Base-by-base conservation (phyloP, 1,140 invertebrate species). In the Stegodyphus mimosarum region DNA sequence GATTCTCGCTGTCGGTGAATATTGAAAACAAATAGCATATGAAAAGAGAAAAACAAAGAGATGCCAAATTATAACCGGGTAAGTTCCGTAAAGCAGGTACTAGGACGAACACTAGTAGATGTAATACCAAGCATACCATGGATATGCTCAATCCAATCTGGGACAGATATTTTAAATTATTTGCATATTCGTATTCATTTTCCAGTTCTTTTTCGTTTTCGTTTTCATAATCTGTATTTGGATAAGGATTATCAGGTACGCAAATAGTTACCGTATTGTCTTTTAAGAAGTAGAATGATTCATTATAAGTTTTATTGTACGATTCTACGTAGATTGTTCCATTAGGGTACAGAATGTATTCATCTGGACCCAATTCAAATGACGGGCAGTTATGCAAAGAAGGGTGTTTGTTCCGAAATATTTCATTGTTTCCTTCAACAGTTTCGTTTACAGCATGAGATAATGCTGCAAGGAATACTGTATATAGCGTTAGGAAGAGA, bases 11-110 rank as follows among this genome's bases (percentile, higher is more conserved):
- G 52, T 90, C 89, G n/a, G 90, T 89, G 4, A 90, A 87, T 51
- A 92, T 89, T 88, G 92, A 92, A 10, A 89, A 88, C 5, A 78
- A 5, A 69, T 78, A 78, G 18, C 63, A 90, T 90, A 51, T 89
- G 89, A n/a, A 89, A 87, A 75, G 92, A 89, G 88, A 92, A 92
- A 33, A 89, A 87, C 10, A 88, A 9, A 92, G 88, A 0, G 91
- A 92, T 1, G 91, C 91, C 60, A 93, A 88, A 88, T 92, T 92
- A 18, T 53, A 84, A 13, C 66, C 66, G 4, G 76, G 76, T 15
- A 79, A 66, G 88, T 92, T 92, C 60, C 90, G 88, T 49, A 92
- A 87, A 50, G 92, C 91, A 0, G 91, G 88, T 9, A 92, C 90
- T 0, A 92, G 55, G 5, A 88, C 63, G 76, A 92, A 92, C 0